phyloP scores from a whole-genome alignment of 1,140 invertebrate species.

The Reticulitermes speratus region DNA sequence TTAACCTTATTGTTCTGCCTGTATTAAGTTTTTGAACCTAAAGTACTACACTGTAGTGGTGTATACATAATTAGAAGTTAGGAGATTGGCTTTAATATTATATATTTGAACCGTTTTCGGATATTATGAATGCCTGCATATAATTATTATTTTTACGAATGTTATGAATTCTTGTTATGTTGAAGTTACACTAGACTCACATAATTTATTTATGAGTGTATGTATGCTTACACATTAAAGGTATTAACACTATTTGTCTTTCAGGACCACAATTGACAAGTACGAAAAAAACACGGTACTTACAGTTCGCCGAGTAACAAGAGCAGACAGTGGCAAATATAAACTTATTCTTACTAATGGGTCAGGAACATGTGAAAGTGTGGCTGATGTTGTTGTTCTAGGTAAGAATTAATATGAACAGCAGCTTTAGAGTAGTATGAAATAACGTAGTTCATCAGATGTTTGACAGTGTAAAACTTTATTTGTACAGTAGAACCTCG shows the following conservation, averaged over 20 bases:
- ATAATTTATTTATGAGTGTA: not conserved
- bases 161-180: not conserved
- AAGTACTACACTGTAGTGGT: too few species aligned
- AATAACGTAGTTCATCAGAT: too few species aligned
- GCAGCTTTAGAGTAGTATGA: not conserved
- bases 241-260: slow-evolving; percentile 25
- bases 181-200: not conserved
- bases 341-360: slow-evolving; percentile 80
- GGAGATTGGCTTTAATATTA: too few species aligned
- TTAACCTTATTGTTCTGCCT: too few species aligned
- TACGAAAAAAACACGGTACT: slow-evolving; percentile 89
- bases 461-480: too few species aligned
- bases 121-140: too few species aligned
- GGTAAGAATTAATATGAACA: slow-evolving; percentile 51
- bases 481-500: too few species aligned
- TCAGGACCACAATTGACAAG: slow-evolving; percentile 79
- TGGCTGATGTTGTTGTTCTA: slow-evolving; percentile 84
- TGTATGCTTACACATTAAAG: too few species aligned
- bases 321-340: slow-evolving; percentile 89
- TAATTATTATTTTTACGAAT: not conserved
- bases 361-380: slow-evolving; percentile 78
- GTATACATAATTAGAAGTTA: too few species aligned
- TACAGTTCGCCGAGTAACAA: slow-evolving; percentile 80
- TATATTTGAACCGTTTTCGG: too few species aligned
- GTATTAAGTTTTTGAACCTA: too few species aligned